Evolutionary conservation across 2,113 vertebrate genomes (phyloP).

Genomic region (Brachyhypopomus occidentalis): DNA sequence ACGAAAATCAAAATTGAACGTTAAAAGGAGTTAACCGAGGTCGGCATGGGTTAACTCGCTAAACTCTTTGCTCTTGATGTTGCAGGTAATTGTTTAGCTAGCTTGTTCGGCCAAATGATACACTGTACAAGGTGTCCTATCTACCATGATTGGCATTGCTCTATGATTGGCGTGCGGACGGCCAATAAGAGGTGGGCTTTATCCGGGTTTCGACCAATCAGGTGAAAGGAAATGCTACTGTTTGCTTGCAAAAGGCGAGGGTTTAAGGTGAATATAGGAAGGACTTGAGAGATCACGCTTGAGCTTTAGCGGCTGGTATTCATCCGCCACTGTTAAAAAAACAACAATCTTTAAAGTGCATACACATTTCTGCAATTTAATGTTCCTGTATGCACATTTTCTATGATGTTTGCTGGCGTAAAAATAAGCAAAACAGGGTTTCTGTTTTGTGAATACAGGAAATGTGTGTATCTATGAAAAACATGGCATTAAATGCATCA

Average conservation of each 20-base stretch:
- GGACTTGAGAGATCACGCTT: conserved; percentile 19
- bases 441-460: background rate
- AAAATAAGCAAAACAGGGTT: background rate
- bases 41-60: conserved; percentile 50
- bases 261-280: conserved; percentile 33
- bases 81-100: conserved; percentile 73
- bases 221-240: background rate
- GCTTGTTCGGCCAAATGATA: conserved; percentile 69
- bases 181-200: conserved; percentile 63
- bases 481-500: background rate
- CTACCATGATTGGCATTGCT: conserved; percentile 70
- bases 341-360: background rate
- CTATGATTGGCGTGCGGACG: conserved; percentile 59
- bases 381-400: background rate
- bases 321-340: conserved; percentile 9
- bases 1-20: conserved; percentile 29
- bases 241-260: conserved; percentile 12
- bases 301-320: conserved; percentile 3
- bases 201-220: conserved; percentile 61
- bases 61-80: conserved; percentile 62
- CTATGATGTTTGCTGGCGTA: too few species aligned
- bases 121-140: conserved; percentile 75
- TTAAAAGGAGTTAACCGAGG: conserved; percentile 35
- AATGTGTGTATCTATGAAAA: background rate
- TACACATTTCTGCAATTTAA: background rate